A percentile compares a stretch with the other conserved stretches of the same genome.
Conservation (phyloP, 1,140 invertebrate species). For the Atta colombica region DNA sequence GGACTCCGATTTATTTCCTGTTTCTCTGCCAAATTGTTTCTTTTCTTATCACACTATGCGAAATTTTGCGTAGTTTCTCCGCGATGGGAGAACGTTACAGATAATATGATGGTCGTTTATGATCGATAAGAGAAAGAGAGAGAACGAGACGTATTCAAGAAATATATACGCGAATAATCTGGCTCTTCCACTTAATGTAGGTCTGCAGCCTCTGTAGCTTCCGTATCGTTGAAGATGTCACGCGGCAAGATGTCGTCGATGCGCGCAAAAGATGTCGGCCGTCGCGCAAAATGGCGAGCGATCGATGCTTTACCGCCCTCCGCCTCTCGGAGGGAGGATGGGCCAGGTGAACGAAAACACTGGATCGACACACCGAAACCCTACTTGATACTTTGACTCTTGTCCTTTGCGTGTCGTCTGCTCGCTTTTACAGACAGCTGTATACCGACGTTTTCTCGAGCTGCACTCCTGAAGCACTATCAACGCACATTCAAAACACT, state of each 20-base stretch:
- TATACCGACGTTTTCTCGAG: neutral
- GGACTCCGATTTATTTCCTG: neutral
- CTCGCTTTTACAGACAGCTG: neutral
- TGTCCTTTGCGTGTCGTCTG: neutral
- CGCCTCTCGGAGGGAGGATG: constrained; percentile 64
- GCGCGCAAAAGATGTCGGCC: constrained; percentile 74
- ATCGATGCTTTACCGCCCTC: constrained; percentile 78
- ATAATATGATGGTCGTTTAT: neutral
- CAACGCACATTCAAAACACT: constrained; percentile 57
- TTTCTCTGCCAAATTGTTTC: neutral
- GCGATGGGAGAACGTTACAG: neutral
- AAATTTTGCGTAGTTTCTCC: constrained; percentile 3
- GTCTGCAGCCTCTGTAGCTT: constrained; percentile 31
- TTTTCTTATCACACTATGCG: neutral
- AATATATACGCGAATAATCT: neutral
- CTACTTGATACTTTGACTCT: constrained; percentile 14
- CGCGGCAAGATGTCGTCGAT: constrained; percentile 75
- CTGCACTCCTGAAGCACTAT: constrained; percentile 5
- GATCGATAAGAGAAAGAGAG: constrained; percentile 44
- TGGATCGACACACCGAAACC: constrained; percentile 18
- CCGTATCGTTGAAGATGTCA: constrained; percentile 50
- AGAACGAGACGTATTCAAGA: neutral
- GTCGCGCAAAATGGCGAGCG: constrained; percentile 84
- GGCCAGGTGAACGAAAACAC: constrained; percentile 67
- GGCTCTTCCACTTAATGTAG: neutral